phyloP scores from a whole-genome alignment of 2,888 invertebrate species.

The Rutpela maculata region DNA sequence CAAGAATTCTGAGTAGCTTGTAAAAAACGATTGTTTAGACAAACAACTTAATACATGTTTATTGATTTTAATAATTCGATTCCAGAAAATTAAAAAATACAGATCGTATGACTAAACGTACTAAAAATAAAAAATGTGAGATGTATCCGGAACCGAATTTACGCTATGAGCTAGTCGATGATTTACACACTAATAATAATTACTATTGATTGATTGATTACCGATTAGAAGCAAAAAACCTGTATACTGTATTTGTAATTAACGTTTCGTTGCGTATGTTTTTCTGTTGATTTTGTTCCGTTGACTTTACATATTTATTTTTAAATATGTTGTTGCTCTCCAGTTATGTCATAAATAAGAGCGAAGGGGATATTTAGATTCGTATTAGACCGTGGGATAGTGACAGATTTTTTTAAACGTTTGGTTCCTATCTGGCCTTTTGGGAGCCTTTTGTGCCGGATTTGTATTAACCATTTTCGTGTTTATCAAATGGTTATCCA shows the following conservation, averaged over 20 bases:
- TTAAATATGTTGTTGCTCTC: not conserved
- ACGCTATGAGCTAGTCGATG: not conserved
- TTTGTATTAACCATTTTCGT: no score
- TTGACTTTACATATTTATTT: not conserved
- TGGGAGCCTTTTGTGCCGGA: no score
- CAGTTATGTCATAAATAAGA: no score
- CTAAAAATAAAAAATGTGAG: constrained; percentile 15
- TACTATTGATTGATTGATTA: constrained; percentile 18
- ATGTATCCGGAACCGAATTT: constrained; percentile 11
- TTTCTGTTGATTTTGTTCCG: not conserved
- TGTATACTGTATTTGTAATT: no score
- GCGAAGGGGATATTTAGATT: no score
- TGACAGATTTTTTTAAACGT: no score
- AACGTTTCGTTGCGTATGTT: not conserved
- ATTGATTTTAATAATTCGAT: not conserved
- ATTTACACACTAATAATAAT: constrained; percentile 2
- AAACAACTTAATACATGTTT: constrained; percentile 1
- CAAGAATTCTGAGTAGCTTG: not conserved
- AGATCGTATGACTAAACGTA: not conserved
- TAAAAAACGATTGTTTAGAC: not conserved
- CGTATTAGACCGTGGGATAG: no score
- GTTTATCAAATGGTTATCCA: no score
- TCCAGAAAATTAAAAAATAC: constrained; percentile 9
- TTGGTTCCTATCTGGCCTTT: no score
- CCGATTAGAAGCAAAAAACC: constrained; percentile 1